Percentiles rank a stretch among this genome's conserved stretches.
Conservation (phyloP, 1,140 invertebrate species). For the Drosophila ercepeae region DNA sequence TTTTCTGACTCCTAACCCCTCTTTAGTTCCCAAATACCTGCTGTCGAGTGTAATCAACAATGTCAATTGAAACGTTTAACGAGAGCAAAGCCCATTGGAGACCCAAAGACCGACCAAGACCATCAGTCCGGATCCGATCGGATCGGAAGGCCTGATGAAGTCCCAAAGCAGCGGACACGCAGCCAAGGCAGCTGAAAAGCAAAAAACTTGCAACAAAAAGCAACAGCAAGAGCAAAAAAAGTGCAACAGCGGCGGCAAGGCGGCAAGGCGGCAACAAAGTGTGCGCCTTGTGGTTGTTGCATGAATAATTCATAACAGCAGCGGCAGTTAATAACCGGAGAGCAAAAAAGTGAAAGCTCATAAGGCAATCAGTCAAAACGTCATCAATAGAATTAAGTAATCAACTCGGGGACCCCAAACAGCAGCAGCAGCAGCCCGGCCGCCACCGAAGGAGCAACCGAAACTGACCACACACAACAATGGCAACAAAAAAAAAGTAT, state of each 20-base stretch:
- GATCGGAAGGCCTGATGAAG: slow-evolving; percentile 56
- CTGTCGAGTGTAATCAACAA: slow-evolving; percentile 52
- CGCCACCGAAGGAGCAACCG: slow-evolving; percentile 9
- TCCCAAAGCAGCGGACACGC: slow-evolving; percentile 55
- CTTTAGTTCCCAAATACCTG: background rate
- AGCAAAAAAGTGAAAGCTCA: slow-evolving; percentile 81
- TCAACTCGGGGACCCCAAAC: slow-evolving; percentile 59
- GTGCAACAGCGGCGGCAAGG: slow-evolving; percentile 25
- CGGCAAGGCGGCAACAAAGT: slow-evolving; percentile 49
- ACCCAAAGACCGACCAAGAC: slow-evolving; percentile 38
- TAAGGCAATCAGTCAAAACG: slow-evolving; percentile 83
- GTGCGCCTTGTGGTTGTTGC: slow-evolving; percentile 70
- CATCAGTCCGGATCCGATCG: slow-evolving; percentile 13
- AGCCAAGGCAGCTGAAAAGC: slow-evolving; percentile 10
- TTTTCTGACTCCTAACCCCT: too few relatives aligned
- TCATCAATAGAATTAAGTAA: slow-evolving; percentile 83
- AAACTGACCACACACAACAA: slow-evolving; percentile 82
- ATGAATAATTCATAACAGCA: slow-evolving; percentile 80
- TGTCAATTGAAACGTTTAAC: slow-evolving; percentile 78
- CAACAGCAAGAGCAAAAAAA: slow-evolving; percentile 5
- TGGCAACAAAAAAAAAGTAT: slow-evolving; percentile 15
- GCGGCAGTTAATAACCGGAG: slow-evolving; percentile 67
- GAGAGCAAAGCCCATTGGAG: slow-evolving; percentile 46
- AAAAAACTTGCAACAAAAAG: slow-evolving; percentile 12
- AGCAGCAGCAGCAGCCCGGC: slow-evolving; percentile 5